Base-by-base conservation (phyloP, 2,797 vertebrate genomes). In the Gymnoscopelus microlampas region DNA sequence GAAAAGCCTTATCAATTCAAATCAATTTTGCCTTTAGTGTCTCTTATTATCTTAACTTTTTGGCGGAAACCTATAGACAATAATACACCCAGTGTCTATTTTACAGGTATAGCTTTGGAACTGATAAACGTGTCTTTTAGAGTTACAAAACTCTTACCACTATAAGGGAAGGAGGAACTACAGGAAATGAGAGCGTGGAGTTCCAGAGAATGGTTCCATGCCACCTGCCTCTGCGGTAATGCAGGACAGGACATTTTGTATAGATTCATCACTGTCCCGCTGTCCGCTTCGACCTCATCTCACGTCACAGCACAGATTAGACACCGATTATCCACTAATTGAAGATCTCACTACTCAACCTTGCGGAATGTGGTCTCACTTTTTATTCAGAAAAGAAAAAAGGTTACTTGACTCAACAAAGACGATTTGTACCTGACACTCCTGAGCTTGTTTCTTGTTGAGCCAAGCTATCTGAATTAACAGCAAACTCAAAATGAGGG, bases 231-330 rank as follows among this genome's bases (percentile, higher is more conserved):
- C 80, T 63, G 81, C 67, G 13, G 66, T 85, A 85, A 73, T 71
- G 77, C 83, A 68, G 87, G 91, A 92, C 88, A 88, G 87, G 88
- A 88, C 79, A 75, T 86, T 88, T 91, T 76, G 88, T 85, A 88
- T 88, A 88, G 92, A 92, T 92, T 91, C 89, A 93, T 93, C 90
- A 92, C 89, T 89, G 85, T 92, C 88, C 84, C 78, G 68, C 86
- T 63, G 91, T 91, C 92, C 89, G 89, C 91, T 91, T 90, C 85
- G 92, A 91, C 92, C 92, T 91, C 89, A 91, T 92, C 87, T 83
- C 91, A 89, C 89, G 86, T 90, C 91, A 76, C 85, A 81, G 89
- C 85, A 78, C 88, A 89, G 89, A 92, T 92, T 91, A 92, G 87
- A 88, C 84, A 87, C 79, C 86, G 88, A 92, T 92, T 93, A 92